Base-by-base conservation (phyloP, 1,140 invertebrate species). In the Lepidurus packardi region DNA sequence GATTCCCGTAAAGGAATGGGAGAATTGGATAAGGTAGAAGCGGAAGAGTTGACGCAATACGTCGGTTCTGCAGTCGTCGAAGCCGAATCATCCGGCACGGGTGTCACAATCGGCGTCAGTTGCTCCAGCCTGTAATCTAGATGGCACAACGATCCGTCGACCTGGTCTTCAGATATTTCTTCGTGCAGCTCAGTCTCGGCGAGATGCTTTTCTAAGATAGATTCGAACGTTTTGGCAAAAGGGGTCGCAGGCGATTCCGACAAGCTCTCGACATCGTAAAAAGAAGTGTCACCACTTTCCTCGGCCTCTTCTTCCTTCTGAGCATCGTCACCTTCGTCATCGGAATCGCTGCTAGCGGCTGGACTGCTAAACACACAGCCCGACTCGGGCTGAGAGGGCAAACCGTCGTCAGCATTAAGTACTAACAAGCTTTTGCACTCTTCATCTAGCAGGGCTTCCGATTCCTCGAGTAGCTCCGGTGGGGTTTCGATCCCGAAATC, bases 311-410 rank as follows among this genome's bases (percentile, higher is more conserved):
- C 78, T n/a, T 79, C 77, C 77, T 80, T 7, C 73, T 8, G 73
- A 21, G 78, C 45, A 65, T 75, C 78, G 43, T 78, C 65, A 74
- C 25, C 34, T 77, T 76, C 13, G 3, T 75, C 73, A 9, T 73
- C 43, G 25, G 65, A 73, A 25, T 78, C 78, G n/a, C 73, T 73
- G 9, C 82, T 81, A 3, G 81, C 73, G 0, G 79, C 79, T 5
- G 85, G 83, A 0, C 84, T 84, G 11, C 81, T 83, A 74, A 86
- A 87, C n/a, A 86, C 83, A 80, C 85, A 88, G 9, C 86, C 87
- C 0, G 87, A 86, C 80, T 88, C 88, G 25, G 85, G 82, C 80
- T 88, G 74, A 73, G 24, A 44, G n/a, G 79, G 73, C 11, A 77
- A 47, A n/a, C 73, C 80, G 53, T 75, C 76, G 11, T 80, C 80